Evolutionary conservation across 2,888 invertebrate genomes (phyloP).

Genomic region (Cyrtodaria siliqua): DNA sequence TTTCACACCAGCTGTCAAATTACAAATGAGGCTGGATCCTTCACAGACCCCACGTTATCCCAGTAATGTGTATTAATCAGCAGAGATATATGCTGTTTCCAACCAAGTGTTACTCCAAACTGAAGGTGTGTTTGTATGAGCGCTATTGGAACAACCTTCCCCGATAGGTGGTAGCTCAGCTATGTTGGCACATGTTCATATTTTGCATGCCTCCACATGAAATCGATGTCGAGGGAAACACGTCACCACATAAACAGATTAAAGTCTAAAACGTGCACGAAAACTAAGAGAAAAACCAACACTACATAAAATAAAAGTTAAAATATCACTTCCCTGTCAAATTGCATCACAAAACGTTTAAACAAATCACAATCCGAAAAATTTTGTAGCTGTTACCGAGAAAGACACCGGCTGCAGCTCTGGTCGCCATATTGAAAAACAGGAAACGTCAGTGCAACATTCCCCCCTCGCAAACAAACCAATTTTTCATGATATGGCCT

Average conservation of each 20-base stretch:
- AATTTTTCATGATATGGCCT: conserved; percentile 75
- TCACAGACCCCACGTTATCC: conserved; percentile 44
- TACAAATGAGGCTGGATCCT: conserved; percentile 57
- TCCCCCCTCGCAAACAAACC: conserved; percentile 65
- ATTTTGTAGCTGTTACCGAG: conserved; percentile 66
- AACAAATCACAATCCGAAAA: conserved; percentile 69
- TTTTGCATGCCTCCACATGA: conserved; percentile 81
- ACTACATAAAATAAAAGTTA: conserved; percentile 41
- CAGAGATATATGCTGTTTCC: conserved; percentile 55
- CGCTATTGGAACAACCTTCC: conserved; percentile 67
- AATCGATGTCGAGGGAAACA: conserved; percentile 72
- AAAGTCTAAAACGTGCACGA: conserved; percentile 35
- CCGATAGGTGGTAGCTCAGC: conserved; percentile 73
- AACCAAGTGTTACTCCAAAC: conserved; percentile 66
- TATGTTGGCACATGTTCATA: conserved; percentile 77
- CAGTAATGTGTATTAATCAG: conserved; percentile 35
- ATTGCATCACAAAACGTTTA: conserved; percentile 59
- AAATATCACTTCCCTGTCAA: conserved; percentile 57
- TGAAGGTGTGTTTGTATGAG: conserved; percentile 67
- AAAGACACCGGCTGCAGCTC: conserved; percentile 74
- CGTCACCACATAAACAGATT: conserved; percentile 61
- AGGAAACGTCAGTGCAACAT: conserved; percentile 71
- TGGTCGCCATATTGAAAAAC: conserved; percentile 82
- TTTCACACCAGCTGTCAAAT: conserved; percentile 68
- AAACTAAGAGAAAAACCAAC: conserved; percentile 38